phyloP scores from a whole-genome alignment of 2,113 vertebrate species.

The Vidua chalybeata region DNA sequence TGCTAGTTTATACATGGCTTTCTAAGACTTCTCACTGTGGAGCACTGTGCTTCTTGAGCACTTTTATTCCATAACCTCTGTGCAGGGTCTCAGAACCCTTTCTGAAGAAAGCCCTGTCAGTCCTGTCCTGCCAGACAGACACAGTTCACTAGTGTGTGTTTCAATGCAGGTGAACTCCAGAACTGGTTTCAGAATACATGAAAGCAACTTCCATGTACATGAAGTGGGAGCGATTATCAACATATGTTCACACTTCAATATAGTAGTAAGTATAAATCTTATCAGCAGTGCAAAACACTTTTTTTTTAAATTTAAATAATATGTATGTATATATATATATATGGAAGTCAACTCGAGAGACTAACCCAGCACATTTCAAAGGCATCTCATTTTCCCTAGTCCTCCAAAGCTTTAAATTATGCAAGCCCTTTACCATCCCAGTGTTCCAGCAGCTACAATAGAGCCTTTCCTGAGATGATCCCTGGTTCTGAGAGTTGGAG shows the following conservation, averaged over 20 bases:
- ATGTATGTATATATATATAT: fast-evolving
- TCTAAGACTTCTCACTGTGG: not conserved
- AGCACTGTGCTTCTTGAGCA: not conserved
- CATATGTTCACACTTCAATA: fast-evolving
- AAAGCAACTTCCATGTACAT: slow-evolving; percentile 23
- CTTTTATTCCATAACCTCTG: not conserved
- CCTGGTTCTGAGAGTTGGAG: not conserved
- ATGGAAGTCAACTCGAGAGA: not conserved
- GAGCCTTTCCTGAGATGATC: not conserved
- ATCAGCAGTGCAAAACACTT: not conserved
- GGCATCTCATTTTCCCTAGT: not conserved
- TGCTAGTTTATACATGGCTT: not conserved
- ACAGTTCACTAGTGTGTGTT: not conserved
- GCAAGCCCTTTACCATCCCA: not conserved
- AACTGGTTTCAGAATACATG: not conserved
- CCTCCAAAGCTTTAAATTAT: not conserved
- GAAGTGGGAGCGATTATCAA: fast-evolving
- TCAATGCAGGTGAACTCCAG: slow-evolving; percentile 59
- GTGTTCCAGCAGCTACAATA: not conserved
- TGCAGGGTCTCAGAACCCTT: not conserved
- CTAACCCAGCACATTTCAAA: not conserved
- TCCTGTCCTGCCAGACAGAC: not conserved
- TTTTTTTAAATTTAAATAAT: not conserved
- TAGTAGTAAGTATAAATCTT: not conserved
- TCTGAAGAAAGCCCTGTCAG: not conserved